phyloP scores from a whole-genome alignment of 2,797 vertebrate genomes.

The Micrastur ruficollis region DNA sequence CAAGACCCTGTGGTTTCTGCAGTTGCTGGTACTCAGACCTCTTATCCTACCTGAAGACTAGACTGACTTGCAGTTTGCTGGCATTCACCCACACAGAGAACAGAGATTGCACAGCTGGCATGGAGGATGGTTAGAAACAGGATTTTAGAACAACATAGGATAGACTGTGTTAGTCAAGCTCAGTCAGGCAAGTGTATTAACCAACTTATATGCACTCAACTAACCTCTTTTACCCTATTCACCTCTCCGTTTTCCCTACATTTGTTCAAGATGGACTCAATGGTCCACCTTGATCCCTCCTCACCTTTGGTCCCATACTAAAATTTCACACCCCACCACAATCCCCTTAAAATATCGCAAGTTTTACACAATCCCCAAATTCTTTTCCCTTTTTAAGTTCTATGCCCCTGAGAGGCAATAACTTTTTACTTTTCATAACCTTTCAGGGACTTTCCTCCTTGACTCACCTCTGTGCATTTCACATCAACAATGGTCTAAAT shows the following conservation, averaged over 20 bases:
- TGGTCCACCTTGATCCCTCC: neutral
- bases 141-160: neutral
- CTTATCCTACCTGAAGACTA: neutral
- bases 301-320: neutral
- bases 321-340: neutral
- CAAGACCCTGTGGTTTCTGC: neutral
- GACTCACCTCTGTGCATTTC: neutral
- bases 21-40: neutral
- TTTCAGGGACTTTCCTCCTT: neutral
- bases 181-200: neutral
- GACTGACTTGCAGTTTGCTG: neutral
- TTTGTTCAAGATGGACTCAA: neutral
- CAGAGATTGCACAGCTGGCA: neutral
- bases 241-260: neutral
- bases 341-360: neutral
- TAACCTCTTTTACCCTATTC: neutral
- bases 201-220: neutral
- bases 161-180: neutral
- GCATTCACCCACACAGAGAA: neutral
- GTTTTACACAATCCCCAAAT: neutral
- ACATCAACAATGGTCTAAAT: neutral
- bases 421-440: neutral
- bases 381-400: neutral
- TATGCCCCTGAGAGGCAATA: neutral
- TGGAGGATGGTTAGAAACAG: neutral